Evolutionary conservation across 2,113 vertebrate species (phyloP), one percentile per base, ranked within the genome.

Genomic region (Datnioides undecimradiatus): DNA sequence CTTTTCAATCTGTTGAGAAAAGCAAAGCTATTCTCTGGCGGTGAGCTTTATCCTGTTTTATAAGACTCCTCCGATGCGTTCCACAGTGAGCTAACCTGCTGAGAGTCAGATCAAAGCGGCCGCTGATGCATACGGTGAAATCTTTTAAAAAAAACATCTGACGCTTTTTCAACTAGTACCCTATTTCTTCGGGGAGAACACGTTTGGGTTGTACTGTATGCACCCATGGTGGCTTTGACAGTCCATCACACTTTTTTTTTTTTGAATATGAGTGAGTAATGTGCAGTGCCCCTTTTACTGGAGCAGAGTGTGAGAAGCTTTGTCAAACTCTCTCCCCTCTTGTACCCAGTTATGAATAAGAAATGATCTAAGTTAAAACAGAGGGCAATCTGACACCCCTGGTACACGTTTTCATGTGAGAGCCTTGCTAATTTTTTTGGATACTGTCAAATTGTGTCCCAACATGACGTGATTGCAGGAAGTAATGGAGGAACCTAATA

Each of bases 81-180:
- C 88, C 81, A 51, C 82, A 25, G 75, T 40, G 75, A 83, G 82
- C 80, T 80, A 87, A 89, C 88, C 89, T 91, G 87, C 89, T 3
- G 86, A 80, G 86, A 88, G 83, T 73, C 86, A 75, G 66, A 92
- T 93, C 92, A 93, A 92, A 93, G 88, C 72, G 7, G 63, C 64
- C 33, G 29, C 71, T 46, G 73, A 87, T 80, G 77, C 86, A 85
- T 43, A 88, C 19, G 49, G 59, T 48, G n/a, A 83, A 85, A 86
- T 86, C 73, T 87, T 82, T 80, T 59, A 90, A 87, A 83, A 76
- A 87, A 83, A 77, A 90, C 83, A 93, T 88, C 82, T 88, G 83
- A 86, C 49, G n/a, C 73, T 60, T 76, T 72, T 79, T 49, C 66
- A 88, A 78, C 46, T 66, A 29, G 31, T 58, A 31, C 40, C 43